Conservation (phyloP, 1,140 invertebrate species). For the Leptinotarsa lineolata region DNA sequence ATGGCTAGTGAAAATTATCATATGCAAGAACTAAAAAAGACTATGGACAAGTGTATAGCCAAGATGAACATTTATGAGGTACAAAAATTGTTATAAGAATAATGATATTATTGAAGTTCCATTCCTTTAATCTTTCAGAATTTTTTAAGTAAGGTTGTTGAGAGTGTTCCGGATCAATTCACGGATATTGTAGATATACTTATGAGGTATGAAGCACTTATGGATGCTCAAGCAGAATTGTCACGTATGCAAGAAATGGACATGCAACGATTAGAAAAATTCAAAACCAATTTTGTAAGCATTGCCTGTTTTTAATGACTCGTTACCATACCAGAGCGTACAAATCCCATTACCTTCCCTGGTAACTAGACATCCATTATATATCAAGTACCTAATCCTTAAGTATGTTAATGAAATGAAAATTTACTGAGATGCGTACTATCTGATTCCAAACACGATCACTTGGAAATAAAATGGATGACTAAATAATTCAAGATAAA, state of each 20-base stretch:
- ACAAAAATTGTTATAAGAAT: slow-evolving; percentile 15
- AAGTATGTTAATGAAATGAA: no score
- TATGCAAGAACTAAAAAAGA: slow-evolving; percentile 18
- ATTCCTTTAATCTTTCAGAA: slow-evolving; percentile 2
- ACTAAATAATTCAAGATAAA: no score
- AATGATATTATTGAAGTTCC: neutral
- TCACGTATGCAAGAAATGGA: slow-evolving; percentile 29
- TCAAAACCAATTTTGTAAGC: slow-evolving; percentile 35
- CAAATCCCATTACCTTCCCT: neutral
- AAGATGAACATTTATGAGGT: slow-evolving; percentile 35
- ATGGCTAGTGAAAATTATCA: neutral
- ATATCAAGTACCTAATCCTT: no score
- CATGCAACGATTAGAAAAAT: slow-evolving; percentile 31
- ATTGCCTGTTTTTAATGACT: neutral
- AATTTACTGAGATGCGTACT: no score
- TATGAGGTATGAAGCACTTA: slow-evolving; percentile 35
- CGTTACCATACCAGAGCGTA: neutral
- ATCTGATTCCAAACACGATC: no score
- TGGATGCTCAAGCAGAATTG: slow-evolving; percentile 31
- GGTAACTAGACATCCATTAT: no score
- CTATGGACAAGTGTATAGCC: slow-evolving; percentile 33
- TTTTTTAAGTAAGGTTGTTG: neutral
- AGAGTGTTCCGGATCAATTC: neutral
- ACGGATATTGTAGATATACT: slow-evolving; percentile 2
- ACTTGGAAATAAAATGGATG: no score